Evolutionary conservation across 1,140 invertebrate genomes (phyloP).

Genomic region (Conus betulinus): DNA sequence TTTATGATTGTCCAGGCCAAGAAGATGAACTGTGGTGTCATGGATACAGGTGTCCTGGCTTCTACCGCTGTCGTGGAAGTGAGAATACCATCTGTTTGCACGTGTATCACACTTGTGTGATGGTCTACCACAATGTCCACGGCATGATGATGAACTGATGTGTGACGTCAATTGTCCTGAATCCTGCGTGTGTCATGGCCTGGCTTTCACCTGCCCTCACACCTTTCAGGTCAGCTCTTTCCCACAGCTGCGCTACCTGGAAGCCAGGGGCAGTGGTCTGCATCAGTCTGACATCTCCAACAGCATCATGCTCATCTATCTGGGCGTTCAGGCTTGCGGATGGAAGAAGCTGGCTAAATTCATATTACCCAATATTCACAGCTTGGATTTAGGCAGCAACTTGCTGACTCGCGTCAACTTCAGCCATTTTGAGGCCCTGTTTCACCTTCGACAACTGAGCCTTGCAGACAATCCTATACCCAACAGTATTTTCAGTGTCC

Average conservation of each 20-base stretch:
- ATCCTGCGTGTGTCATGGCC: conserved; percentile 17
- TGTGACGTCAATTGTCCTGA: conserved; percentile 35
- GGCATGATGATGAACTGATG: conserved; percentile 36
- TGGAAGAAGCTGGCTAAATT: background rate
- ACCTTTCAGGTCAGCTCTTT: background rate
- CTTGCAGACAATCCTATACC: background rate
- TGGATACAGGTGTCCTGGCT: conserved; percentile 2
- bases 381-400: background rate
- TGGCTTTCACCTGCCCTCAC: conserved; percentile 16
- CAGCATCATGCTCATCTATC: background rate
- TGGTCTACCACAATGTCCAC: conserved; percentile 9
- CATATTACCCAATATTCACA: background rate
- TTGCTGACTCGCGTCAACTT: background rate
- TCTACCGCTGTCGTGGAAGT: conserved; percentile 29
- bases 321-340: background rate
- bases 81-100: conserved; percentile 21
- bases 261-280: conserved; percentile 2
- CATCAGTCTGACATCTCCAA: background rate
- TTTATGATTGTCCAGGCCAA: background rate
- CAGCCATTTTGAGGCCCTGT: background rate
- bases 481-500: too few relatives aligned
- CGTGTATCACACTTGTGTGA: conserved; percentile 37
- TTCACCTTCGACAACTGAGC: background rate
- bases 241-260: conserved; percentile 17
- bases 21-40: conserved; percentile 30